A percentile compares a stretch with the other conserved stretches of the same genome.
Conservation (phyloP, 2,797 vertebrate species). For the Sebastes cheni region DNA sequence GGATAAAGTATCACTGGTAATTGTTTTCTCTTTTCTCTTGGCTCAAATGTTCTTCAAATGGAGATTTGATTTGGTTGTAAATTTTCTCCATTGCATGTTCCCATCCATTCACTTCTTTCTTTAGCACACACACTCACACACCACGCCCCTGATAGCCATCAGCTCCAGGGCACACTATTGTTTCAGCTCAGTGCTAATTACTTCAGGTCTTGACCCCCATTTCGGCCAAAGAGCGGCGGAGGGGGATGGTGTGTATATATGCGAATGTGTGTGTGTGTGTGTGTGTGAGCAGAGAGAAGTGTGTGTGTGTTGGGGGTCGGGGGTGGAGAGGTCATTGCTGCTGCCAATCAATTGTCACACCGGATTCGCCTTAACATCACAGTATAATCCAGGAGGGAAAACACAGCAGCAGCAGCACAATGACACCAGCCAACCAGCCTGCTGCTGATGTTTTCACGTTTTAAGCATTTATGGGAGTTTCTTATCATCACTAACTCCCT, state of each 20-base stretch:
- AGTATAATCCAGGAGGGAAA: conserved; percentile 34
- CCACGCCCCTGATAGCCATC: conserved; percentile 71
- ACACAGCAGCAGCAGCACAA: conserved; percentile 12
- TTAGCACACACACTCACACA: conserved; percentile 34
- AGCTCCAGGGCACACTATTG: conserved; percentile 74
- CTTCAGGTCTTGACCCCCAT: conserved; percentile 71
- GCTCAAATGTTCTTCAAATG: background rate
- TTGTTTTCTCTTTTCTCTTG: background rate
- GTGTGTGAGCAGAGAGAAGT: conserved; percentile 1
- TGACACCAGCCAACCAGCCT: background rate
- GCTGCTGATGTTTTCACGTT: background rate
- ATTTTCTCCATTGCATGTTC: conserved; percentile 18
- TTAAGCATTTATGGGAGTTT: background rate
- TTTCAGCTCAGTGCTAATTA: conserved; percentile 79
- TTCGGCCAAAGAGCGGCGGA: conserved; percentile 59
- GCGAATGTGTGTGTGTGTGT: background rate
- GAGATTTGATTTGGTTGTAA: background rate
- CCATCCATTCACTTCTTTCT: conserved; percentile 34
- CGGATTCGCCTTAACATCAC: conserved; percentile 50
- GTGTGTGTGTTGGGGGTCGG: conserved; percentile 8
- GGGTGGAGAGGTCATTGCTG: conserved; percentile 67
- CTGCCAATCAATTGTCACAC: conserved; percentile 74
- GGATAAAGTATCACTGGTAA: background rate
- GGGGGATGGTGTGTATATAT: conserved; percentile 33
- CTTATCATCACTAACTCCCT: background rate